phyloP scores from a whole-genome alignment of 2,797 vertebrate genomes.

The Esox lucius region DNA sequence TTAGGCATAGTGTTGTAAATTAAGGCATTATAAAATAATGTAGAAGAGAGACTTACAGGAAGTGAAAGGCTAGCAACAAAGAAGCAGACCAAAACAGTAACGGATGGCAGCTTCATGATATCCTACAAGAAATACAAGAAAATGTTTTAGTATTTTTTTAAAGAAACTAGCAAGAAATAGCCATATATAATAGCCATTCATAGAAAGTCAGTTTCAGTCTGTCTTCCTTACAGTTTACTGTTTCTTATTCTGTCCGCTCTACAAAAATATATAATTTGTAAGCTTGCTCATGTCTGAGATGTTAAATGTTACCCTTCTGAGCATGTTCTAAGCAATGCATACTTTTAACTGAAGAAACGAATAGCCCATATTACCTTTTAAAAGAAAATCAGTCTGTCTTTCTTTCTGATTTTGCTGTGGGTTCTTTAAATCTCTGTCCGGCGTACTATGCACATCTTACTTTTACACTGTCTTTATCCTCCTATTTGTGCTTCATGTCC shows the following conservation, averaged over 20 bases:
- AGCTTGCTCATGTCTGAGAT: not conserved
- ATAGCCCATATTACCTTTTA: not conserved
- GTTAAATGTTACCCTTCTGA: not conserved
- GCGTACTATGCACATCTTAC: slow-evolving; percentile 31
- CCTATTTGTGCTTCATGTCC: slow-evolving; percentile 33
- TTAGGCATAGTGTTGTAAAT: not conserved
- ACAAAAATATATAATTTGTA: too few species aligned
- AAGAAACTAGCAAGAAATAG: too few species aligned
- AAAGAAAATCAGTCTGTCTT: slow-evolving; percentile 41
- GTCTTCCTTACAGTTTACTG: too few species aligned
- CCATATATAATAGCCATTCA: too few species aligned
- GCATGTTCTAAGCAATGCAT: not conserved
- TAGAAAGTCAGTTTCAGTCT: too few species aligned
- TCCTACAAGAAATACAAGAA: slow-evolving; percentile 32
- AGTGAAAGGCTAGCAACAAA: slow-evolving; percentile 58
- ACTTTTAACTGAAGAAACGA: not conserved
- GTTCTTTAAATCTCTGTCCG: slow-evolving; percentile 21
- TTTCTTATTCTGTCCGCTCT: too few species aligned
- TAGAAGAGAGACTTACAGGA: slow-evolving; percentile 59
- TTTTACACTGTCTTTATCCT: slow-evolving; percentile 58
- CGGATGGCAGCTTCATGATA: slow-evolving; percentile 61
- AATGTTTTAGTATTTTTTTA: not conserved
- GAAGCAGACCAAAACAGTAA: slow-evolving; percentile 57
- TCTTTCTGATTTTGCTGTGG: slow-evolving; percentile 14
- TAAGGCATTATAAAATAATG: not conserved